Base-by-base conservation (phyloP, 2,888 invertebrate species). In the Thyatira batis region DNA sequence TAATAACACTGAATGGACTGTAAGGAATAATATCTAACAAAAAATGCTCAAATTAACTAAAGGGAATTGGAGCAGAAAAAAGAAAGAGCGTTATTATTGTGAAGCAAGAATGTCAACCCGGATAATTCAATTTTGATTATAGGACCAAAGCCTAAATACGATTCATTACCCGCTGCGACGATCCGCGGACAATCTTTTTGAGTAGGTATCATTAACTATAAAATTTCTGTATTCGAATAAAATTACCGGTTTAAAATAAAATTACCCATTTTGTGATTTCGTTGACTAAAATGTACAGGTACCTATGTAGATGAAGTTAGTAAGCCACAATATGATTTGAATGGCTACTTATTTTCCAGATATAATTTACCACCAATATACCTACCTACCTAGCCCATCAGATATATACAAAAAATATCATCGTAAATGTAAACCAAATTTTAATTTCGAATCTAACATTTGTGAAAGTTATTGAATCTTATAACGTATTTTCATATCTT, bases 41-140 rank as follows among this genome's bases (percentile, higher is more conserved):
- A 82, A 85, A 85, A 84, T 85, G 85, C 82, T 84, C 80, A 86
- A 89, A 87, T 86, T 78, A 78, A 71, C 71, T 72, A 68, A 69
- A 76, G 74, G 74, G 87, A 91, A 91, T 85, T 89, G 87, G 92
- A 91, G 89, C 90, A 84, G 80, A 89, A 89, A 48, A 87, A 89
- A 89, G 84, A 87, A 91, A 89, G 87, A 82, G 83, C 79, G 71
- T 78, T 69, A 74, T 75, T 39, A 39, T 82, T 77, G 72, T 83
- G 74, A 75, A 79, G 80, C 80, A 86, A 88, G 87, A 92, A 87
- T 89, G 91, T 92, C 92, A 89, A 85, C 84, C 82, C 82, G 72
- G 84, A 85, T 92, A 92, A 92, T 92, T 92, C 86, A 91, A 90
- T 90, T 92, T 92, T 92, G 92, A 92, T 92, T 91, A 91, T 90